phyloP scores from a whole-genome alignment of 2,888 invertebrate species.

The Scaptodrosophila latifasciaeformis region DNA sequence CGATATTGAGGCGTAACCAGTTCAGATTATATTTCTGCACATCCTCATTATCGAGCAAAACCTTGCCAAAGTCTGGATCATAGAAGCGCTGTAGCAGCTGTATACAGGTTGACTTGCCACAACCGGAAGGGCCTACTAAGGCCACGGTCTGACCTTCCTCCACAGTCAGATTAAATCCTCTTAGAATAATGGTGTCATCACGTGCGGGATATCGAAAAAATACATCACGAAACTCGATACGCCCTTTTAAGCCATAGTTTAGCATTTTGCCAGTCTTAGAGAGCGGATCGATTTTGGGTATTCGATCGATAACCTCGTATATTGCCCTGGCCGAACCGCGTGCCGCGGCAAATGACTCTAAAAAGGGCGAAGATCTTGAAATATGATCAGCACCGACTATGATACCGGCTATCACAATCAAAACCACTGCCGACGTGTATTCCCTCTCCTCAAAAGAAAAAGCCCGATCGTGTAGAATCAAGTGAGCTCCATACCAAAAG shows the following conservation, averaged over 20 bases:
- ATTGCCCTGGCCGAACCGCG: constrained; percentile 84
- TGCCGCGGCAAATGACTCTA: constrained; percentile 83
- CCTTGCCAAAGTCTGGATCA: constrained; percentile 78
- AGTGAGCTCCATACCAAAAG: constrained; percentile 86
- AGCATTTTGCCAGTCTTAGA: constrained; percentile 80
- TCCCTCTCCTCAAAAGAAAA: constrained; percentile 77
- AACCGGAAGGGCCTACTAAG: constrained; percentile 83
- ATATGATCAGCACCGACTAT: constrained; percentile 85
- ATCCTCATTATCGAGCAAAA: constrained; percentile 79
- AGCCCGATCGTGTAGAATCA: constrained; percentile 80
- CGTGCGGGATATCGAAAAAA: constrained; percentile 85
- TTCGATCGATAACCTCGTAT: constrained; percentile 83
- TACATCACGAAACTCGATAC: constrained; percentile 81
- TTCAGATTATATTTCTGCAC: constrained; percentile 81
- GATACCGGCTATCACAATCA: constrained; percentile 85
- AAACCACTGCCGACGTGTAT: constrained; percentile 82
- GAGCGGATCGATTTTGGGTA: constrained; percentile 83
- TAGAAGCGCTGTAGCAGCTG: constrained; percentile 82
- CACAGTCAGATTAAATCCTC: constrained; percentile 79
- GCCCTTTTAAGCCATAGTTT: constrained; percentile 77
- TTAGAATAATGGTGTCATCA: constrained; percentile 81
- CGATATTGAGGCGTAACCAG: constrained; percentile 85
- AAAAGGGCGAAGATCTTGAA: constrained; percentile 82
- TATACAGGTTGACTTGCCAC: constrained; percentile 88
- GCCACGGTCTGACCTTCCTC: constrained; percentile 82